Evolutionary conservation across 2,113 vertebrate genomes (phyloP).

Genomic region (Pedetes capensis): DNA sequence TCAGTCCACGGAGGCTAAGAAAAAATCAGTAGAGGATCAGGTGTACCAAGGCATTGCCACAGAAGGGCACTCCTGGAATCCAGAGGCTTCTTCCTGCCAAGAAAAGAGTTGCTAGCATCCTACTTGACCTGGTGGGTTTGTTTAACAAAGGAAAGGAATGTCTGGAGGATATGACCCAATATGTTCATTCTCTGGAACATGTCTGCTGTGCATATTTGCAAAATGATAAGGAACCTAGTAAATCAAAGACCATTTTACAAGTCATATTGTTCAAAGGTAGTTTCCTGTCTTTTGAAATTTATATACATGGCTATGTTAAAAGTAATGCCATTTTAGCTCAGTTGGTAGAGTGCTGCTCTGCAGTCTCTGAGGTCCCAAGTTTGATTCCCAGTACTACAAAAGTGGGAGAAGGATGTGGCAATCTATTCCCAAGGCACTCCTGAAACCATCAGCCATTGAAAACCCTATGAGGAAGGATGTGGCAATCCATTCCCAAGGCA

Average conservation of each 20-base stretch:
- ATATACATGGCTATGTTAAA: not conserved
- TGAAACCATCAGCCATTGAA: too few species aligned
- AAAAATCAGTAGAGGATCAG: not conserved
- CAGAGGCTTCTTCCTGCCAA: not conserved
- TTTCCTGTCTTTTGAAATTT: not conserved
- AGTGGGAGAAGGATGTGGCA: too few species aligned
- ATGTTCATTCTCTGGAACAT: conserved; percentile 11
- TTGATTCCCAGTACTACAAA: too few species aligned
- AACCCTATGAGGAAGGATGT: too few species aligned
- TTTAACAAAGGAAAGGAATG: conserved; percentile 19
- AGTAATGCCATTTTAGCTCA: too few species aligned
- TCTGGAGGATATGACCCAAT: not conserved
- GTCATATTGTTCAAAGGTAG: conserved; percentile 47
- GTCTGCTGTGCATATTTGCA: conserved; percentile 33
- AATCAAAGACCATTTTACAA: conserved; percentile 3
- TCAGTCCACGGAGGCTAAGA: not conserved
- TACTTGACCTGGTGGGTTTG: not conserved
- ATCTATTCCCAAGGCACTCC: too few species aligned
- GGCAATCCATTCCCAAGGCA: too few species aligned
- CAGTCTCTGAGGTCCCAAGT: too few species aligned
- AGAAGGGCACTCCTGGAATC: not conserved
- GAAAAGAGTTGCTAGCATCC: not conserved
- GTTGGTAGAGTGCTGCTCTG: too few species aligned
- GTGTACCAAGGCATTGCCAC: not conserved
- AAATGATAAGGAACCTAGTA: conserved; percentile 43